Evolutionary conservation across 2,888 invertebrate genomes (phyloP).

Genomic region (Pterobdella sp.): DNA sequence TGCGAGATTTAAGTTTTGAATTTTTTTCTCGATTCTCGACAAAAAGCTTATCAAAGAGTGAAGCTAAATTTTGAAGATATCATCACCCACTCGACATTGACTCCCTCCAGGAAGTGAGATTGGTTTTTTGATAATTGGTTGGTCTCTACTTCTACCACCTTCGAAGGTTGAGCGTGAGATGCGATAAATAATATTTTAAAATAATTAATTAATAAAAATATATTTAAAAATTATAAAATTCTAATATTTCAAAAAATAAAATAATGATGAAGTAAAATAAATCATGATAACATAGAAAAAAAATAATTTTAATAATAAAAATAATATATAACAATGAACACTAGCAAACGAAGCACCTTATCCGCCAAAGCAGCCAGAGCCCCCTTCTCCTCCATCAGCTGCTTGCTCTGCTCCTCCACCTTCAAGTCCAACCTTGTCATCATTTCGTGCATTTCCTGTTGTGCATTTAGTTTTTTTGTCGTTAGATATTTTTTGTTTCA

Average conservation of each 20-base stretch:
- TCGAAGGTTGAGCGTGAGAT: not conserved
- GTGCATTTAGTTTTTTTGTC: not conserved
- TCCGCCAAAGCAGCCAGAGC: constrained; percentile 23
- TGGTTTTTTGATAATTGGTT: not conserved
- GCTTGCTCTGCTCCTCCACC: constrained; percentile 18
- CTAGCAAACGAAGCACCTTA: no score
- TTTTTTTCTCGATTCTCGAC: no score
- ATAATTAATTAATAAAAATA: no score
- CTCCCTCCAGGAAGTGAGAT: not conserved
- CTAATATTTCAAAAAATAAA: no score
- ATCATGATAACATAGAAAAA: no score
- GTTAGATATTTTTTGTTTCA: not conserved
- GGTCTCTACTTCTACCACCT: constrained; percentile 20
- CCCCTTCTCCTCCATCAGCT: constrained; percentile 16
- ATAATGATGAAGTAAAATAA: no score
- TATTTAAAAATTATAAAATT: no score
- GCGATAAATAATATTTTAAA: no score
- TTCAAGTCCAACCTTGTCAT: constrained; percentile 14
- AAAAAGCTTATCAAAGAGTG: no score
- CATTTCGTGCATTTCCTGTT: constrained; percentile 21
- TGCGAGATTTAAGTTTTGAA: no score
- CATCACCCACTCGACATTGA: constrained; percentile 11
- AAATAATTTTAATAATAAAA: no score
- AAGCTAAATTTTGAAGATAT: not conserved
- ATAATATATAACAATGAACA: no score